Conservation (phyloP, 2,888 invertebrate genomes). For the Rotaria macrura region DNA sequence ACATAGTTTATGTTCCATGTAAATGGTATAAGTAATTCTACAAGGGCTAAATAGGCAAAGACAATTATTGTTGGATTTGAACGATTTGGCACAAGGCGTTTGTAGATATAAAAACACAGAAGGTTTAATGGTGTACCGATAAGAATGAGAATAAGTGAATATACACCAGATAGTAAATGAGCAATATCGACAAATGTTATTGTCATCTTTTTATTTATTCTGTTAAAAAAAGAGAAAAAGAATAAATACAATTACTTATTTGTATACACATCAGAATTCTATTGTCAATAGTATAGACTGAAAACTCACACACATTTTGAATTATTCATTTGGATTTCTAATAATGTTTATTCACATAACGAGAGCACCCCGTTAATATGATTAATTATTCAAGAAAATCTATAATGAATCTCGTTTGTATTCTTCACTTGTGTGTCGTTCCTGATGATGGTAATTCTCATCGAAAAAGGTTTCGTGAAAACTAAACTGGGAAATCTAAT, state of each 20-base stretch:
- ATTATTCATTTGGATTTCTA: too few species aligned
- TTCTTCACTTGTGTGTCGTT: too few species aligned
- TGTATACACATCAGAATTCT: too few species aligned
- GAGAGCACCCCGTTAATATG: too few species aligned
- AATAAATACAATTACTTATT: neutral
- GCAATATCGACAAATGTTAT: neutral
- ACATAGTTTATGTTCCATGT: conserved; percentile 15
- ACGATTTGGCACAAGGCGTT: neutral
- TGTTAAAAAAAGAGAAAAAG: neutral
- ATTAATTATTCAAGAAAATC: too few species aligned
- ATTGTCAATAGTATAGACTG: too few species aligned
- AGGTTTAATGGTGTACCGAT: conserved; percentile 1
- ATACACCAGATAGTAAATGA: neutral
- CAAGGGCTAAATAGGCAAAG: neutral
- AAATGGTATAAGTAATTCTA: neutral
- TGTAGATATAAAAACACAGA: neutral
- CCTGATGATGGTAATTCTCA: too few species aligned
- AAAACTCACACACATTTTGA: too few species aligned
- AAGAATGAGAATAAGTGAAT: neutral
- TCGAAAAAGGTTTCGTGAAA: too few species aligned
- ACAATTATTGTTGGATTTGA: neutral
- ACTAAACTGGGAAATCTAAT: too few species aligned
- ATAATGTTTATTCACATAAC: too few species aligned
- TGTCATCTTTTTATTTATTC: neutral
- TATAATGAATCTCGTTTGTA: too few species aligned